Base-by-base conservation (phyloP, 2,113 vertebrate species). In the Spea bombifrons region DNA sequence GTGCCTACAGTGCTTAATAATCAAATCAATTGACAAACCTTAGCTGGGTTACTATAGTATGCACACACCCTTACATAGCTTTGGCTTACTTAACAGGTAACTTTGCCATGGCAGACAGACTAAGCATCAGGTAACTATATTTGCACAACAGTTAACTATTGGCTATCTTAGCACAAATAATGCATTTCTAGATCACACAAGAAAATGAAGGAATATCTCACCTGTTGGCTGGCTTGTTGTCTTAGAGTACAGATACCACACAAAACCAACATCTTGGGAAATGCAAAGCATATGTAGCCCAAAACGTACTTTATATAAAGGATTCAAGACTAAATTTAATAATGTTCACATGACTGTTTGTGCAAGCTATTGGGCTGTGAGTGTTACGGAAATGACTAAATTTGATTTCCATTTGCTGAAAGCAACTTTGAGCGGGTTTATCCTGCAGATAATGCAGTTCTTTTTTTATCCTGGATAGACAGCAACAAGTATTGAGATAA, bases 401-500 rank as follows among this genome's bases (percentile, higher is more conserved):
- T 73, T 80, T 55, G 45, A 59, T 80, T 73, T 59, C 77, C 69
- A 73, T 80, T 80, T 73, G 70, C 63, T 50, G 70, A 48, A 44
- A 80, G 61, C 61, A 64, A 16, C 7, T 64, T 64, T 64, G 13
- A 46, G 49, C 4, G 52, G 59, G 8, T 9, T 16, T 61, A 68
- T 73, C 63, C 48, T 73, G 50, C 8, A 57, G 77, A 80, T 73
- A 72, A 71, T 66, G 55, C 45, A 67, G 70, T 45, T 73, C 65
- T 17, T 73, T 46, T 79, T 67, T 73, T 72, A 65, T 66, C 55
- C 5, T 17, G 57, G 70, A 80, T 73, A 52, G 70, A 50, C 70
- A 80, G 16, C 63, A 65, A 66, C 7, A 63, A 57, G 68, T 45
- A 71, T 71, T 65, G 65, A 71, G 76, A 78, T 65, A 50, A 52